These are phyloP conservation scores for Chrysochloris asiatica DNA, from an alignment of 2,113 vertebrate species.

Conservation along the genomic window DNA sequence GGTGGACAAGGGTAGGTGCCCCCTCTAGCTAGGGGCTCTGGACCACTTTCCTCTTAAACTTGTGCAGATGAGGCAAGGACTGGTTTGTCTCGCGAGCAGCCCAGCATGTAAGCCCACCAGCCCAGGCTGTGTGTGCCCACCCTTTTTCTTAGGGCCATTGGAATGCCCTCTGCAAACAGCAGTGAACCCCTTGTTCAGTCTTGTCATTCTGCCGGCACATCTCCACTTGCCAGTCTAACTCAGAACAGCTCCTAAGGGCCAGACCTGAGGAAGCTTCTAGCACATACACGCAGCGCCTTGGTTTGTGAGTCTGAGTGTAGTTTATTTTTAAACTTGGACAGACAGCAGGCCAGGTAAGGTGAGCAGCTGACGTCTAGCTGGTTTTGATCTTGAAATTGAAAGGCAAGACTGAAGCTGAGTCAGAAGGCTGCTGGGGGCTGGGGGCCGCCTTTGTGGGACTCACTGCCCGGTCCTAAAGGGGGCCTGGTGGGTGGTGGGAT, in stretches of 20 bases:
- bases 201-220: too few relatives aligned
- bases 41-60: neutral
- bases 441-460: rapidly evolving
- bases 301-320: too few relatives aligned
- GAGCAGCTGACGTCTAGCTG: rapidly evolving
- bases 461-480: neutral
- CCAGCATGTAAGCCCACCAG: too few relatives aligned
- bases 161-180: neutral
- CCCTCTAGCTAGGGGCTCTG: rapidly evolving
- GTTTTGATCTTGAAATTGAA: neutral
- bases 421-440: rapidly evolving
- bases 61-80: too few relatives aligned
- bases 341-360: too few relatives aligned
- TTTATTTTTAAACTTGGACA: too few relatives aligned
- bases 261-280: rapidly evolving
- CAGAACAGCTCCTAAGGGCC: neutral
- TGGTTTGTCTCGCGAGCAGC: too few relatives aligned
- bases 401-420: neutral
- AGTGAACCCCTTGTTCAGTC: neutral
- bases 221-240: rapidly evolving
- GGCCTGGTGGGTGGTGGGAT: rapidly evolving
- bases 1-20: constrained; percentile 92
- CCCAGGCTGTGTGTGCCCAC: too few relatives aligned
- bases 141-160: neutral
- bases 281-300: neutral